Conservation (phyloP, 2,797 vertebrate species). For the Parauchenoglanis punctatus region DNA sequence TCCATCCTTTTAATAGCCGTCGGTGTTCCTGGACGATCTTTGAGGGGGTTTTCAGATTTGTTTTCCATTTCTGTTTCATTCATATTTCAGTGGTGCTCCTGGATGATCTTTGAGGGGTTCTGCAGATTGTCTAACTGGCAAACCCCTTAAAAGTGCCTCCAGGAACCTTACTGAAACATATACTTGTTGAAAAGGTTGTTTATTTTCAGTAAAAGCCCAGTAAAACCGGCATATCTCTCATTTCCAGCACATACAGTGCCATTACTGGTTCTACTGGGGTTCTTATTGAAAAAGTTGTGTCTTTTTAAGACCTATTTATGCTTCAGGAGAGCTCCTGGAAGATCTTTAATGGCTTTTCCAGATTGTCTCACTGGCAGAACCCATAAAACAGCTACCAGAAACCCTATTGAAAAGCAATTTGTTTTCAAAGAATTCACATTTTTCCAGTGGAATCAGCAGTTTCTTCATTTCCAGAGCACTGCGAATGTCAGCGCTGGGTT, state of each 20-base stretch:
- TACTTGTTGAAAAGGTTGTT: background rate
- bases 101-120: background rate
- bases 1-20: background rate
- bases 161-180: background rate
- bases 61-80: background rate
- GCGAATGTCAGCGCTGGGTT: background rate
- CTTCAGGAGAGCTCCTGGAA: background rate
- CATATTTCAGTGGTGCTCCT: background rate
- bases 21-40: background rate
- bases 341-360: background rate
- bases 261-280: background rate
- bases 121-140: background rate
- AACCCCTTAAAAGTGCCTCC: background rate
- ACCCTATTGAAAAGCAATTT: background rate
- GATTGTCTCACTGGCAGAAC: background rate
- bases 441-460: background rate
- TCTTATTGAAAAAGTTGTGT: background rate
- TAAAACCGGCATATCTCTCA: background rate
- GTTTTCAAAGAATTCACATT: background rate
- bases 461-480: background rate
- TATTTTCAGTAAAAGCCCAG: background rate
- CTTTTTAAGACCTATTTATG: background rate
- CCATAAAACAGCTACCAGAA: background rate
- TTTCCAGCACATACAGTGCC: too few relatives aligned
- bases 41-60: background rate